Percentiles rank a stretch among this genome's conserved stretches.
These are phyloP conservation scores for Xiphias gladius DNA, from an alignment of 2,113 vertebrate genomes.

Conservation along the genomic window DNA sequence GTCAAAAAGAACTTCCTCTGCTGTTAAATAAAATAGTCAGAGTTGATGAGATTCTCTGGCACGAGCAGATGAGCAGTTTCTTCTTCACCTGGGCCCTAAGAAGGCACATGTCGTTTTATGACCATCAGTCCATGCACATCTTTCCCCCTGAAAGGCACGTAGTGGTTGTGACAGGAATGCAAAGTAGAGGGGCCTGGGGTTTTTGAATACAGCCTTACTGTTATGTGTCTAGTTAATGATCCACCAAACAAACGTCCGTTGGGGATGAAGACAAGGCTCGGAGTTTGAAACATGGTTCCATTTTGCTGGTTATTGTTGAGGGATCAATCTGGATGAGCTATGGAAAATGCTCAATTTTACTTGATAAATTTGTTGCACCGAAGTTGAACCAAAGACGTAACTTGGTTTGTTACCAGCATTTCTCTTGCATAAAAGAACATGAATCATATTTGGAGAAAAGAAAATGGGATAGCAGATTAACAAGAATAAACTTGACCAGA, in stretches of 20 bases:
- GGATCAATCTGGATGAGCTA: slow-evolving; percentile 13
- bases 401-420: background rate
- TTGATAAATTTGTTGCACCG: background rate
- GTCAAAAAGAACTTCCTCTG: background rate
- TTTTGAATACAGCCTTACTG: slow-evolving; percentile 46
- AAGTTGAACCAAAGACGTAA: background rate
- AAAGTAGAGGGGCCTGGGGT: slow-evolving; percentile 68
- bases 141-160: slow-evolving; percentile 78
- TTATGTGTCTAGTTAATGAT: slow-evolving; percentile 80
- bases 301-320: slow-evolving; percentile 12
- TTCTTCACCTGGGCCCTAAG: slow-evolving; percentile 58
- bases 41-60: slow-evolving; percentile 57
- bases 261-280: slow-evolving; percentile 22
- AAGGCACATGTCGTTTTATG: slow-evolving; percentile 42
- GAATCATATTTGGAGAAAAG: slow-evolving; percentile 21
- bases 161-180: slow-evolving; percentile 85
- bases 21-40: slow-evolving; percentile 12
- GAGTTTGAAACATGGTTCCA: slow-evolving; percentile 11
- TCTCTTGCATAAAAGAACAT: slow-evolving; percentile 7
- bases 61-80: slow-evolving; percentile 46
- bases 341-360: background rate
- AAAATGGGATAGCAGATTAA: background rate
- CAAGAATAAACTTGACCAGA: slow-evolving; percentile 35
- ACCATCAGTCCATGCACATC: slow-evolving; percentile 69
- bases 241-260: slow-evolving; percentile 49